These are phyloP conservation scores for Pardosa pseudoannulata DNA, from an alignment of 2,888 invertebrate species.

Conservation along the genomic window DNA sequence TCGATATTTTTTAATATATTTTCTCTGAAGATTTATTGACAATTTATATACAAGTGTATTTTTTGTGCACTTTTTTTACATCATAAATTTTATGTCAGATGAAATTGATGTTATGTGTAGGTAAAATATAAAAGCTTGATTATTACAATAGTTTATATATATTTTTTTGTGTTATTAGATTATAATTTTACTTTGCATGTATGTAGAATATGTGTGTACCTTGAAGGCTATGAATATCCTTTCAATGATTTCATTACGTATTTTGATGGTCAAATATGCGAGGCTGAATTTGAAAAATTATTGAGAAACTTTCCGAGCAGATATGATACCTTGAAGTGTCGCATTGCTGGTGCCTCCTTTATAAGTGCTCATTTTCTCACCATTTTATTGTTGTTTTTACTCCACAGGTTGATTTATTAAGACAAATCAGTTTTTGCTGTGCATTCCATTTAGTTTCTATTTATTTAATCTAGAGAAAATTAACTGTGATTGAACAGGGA, in stretches of 20 bases:
- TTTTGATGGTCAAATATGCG: conserved; percentile 96
- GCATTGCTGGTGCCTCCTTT: conserved; percentile 83
- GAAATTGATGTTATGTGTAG: no score
- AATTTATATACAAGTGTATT: no score
- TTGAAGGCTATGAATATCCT: conserved; percentile 98
- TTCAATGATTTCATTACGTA: conserved; percentile 95
- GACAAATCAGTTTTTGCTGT: neutral
- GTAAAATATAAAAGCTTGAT: no score
- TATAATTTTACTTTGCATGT: no score
- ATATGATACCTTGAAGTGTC: conserved; percentile 93
- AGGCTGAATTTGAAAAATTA: conserved; percentile 95
- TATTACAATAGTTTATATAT: no score
- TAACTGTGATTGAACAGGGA: neutral
- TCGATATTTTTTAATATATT: no score
- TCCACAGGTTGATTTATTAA: neutral
- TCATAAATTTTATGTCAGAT: no score
- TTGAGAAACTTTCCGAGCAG: conserved; percentile 85
- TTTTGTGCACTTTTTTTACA: no score
- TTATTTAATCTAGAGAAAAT: neutral
- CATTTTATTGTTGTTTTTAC: neutral
- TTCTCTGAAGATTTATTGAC: no score
- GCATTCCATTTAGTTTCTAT: conserved; percentile 8
- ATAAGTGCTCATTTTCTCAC: neutral
- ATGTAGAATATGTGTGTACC: no score
- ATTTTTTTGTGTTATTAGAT: no score